Conservation (phyloP, 1,140 invertebrate genomes). For the Heliconius nattereri region DNA sequence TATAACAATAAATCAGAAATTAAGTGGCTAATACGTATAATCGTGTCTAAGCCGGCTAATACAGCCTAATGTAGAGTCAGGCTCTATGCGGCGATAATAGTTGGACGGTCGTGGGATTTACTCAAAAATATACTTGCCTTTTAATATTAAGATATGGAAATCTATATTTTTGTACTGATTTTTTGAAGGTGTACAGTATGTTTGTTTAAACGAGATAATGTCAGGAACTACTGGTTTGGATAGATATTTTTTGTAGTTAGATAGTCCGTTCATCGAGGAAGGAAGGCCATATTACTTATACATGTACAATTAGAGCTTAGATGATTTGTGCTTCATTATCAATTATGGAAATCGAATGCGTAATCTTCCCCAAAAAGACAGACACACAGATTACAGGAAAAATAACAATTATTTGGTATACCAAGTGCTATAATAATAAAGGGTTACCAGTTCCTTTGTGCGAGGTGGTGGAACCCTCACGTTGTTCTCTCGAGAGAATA, state of each 20-base stretch:
- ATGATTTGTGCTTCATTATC: too few species aligned
- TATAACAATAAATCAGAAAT: slow-evolving; percentile 11
- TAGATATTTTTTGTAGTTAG: too few species aligned
- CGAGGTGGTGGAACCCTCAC: neutral
- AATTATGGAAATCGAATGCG: neutral
- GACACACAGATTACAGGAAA: neutral
- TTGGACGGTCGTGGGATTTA: neutral
- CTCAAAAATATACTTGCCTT: neutral
- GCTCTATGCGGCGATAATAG: neutral
- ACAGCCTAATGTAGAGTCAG: neutral
- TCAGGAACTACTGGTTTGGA: too few species aligned
- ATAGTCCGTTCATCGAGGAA: too few species aligned
- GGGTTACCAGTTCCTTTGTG: slow-evolving; percentile 4
- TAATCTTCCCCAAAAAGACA: neutral
- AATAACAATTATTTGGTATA: neutral
- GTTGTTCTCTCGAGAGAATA: neutral
- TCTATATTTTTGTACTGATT: neutral
- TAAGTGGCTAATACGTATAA: neutral
- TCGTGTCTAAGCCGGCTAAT: neutral
- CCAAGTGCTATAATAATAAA: neutral
- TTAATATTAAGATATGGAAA: neutral
- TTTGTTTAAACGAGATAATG: too few species aligned
- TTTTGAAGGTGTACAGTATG: too few species aligned
- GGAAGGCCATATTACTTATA: too few species aligned
- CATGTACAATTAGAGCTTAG: too few species aligned